Evolutionary conservation across 2,113 vertebrate species (phyloP), one percentile per base, ranked within the genome.

Genomic region (Anolis sagrei): DNA sequence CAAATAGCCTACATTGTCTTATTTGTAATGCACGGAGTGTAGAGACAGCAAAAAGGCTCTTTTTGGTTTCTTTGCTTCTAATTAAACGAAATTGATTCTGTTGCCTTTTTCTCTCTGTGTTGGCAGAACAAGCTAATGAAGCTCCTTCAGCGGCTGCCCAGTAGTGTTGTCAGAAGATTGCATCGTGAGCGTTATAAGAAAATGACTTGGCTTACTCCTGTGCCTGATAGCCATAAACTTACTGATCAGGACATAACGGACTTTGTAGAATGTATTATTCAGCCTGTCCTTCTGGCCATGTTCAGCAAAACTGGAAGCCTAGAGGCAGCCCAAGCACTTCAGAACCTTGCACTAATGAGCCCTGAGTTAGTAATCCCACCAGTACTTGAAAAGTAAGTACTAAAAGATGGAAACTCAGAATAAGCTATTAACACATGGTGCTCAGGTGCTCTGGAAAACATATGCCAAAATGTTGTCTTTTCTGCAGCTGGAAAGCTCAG

Each of bases 221-320:
- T 99, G 91, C 99, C 98, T 29, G 96, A 97, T 85, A 98, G 96
- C 93, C 98, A 99, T 94, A 98, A 97, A 81, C 98, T 99, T 86
- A 98, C 97, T 11, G 98, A 99, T 90, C 96, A 98, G 79, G 98
- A 99, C 83, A 97, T 99, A 91, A 99, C 98, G 8, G 96, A 97
- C 90, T 99, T 99, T 79, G 98, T 99, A 84, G 94, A 97, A 36
- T 98, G 98, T 91, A 98, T 99, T 96, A 99, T 98, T 96, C 98
- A 99, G 90, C 99, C 98, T 32, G 98, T 99, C 77, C 97, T 99
- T 88, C 95, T 99, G 95, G 98, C 98, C 85, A 99, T 99, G 98
- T 99, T 99, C 93, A 99, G 99, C 94, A 99, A 99, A 96, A 99
- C 98, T 1, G 99, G 99, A 88, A 99, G 98, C 93, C 96, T 99